Evolutionary conservation across 2,797 vertebrate genomes (phyloP), one percentile per base, ranked within the genome.

Genomic region (Geotrypetes seraphini): DNA sequence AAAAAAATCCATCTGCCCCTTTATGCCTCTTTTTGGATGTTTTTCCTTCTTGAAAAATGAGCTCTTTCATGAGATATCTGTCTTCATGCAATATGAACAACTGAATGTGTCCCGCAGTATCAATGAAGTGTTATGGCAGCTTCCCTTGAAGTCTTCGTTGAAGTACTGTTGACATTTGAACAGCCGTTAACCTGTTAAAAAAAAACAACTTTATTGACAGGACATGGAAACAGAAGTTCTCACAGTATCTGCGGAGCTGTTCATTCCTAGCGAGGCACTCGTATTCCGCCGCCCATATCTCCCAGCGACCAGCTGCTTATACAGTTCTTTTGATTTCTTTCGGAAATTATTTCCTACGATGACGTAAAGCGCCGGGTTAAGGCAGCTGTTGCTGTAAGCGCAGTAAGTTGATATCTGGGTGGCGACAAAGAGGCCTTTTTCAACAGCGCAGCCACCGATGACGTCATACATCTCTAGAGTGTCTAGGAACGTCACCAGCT

Each of bases 341-440:
- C 78, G 81, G 52, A 95, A 94, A 36, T 82, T 81, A 42, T 88
- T 90, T 14, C 90, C 89, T 3, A 91, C 84, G 5, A 93, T 81
- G 31, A 90, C 86, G 2, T 92, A 95, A n/a, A 93, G 55, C 40
- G 93, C 56, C 0, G 90, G 88, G 60, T 92, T 93, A 38, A 92
- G 66, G 26, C 85, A 85, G 63, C 91, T 90, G 71, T 94, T 92
- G 60, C 83, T 87, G 7, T 78, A 92, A 36, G 75, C 80, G 4
- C 83, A 47, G 33, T 78, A 89, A 0, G 57, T 53, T 4, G 76
- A 43, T 21, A 90, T 28, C 57, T 91, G 83, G 2, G 66, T 81
- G 41, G 79, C 25, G 23, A 86, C 18, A 3, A 85, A 76, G n/a
- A 87, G 26, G 1, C 55, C 5, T 0, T 58, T n/a, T 3, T n/a